Conservation (phyloP, 2,797 vertebrate species). For the Tauraco hartlaubi region DNA sequence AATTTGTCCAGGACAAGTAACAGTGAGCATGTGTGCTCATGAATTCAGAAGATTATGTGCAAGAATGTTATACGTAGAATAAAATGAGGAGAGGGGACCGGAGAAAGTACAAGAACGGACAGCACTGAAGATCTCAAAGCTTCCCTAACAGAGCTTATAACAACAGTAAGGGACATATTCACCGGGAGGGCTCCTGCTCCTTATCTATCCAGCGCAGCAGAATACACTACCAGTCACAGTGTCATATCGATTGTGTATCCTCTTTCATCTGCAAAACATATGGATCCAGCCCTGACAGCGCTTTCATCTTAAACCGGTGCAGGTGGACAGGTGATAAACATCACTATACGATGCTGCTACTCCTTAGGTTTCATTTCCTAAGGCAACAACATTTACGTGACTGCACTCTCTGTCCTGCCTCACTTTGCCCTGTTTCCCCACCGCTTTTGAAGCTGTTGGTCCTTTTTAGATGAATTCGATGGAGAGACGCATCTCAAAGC, state of each 20-base stretch:
- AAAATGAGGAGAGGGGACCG: not conserved
- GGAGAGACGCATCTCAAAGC: not conserved
- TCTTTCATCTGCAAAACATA: not conserved
- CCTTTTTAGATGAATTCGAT: not conserved
- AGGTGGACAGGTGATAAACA: not conserved
- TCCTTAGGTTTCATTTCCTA: not conserved
- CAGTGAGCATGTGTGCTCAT: not conserved
- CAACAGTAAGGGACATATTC: not conserved
- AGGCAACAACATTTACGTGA: not conserved
- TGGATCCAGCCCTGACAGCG: not conserved
- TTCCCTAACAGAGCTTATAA: not conserved
- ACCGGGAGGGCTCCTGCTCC: not conserved
- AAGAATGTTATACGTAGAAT: not conserved
- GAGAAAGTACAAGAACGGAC: not conserved
- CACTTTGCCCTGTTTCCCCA: not conserved
- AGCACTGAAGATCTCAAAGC: not conserved
- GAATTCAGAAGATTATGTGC: not conserved
- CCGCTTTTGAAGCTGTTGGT: fast-evolving
- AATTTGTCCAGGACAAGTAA: not conserved
- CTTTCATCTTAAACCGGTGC: not conserved
- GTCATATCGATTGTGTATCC: not conserved
- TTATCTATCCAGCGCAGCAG: not conserved
- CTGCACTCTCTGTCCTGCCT: not conserved
- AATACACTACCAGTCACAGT: not conserved
- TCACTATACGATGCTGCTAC: not conserved